Percentiles rank a stretch among this genome's conserved stretches.
These are phyloP conservation scores for Drosophila nr. perissopoda DNA, from an alignment of 2,888 invertebrate genomes.

Conservation along the genomic window DNA sequence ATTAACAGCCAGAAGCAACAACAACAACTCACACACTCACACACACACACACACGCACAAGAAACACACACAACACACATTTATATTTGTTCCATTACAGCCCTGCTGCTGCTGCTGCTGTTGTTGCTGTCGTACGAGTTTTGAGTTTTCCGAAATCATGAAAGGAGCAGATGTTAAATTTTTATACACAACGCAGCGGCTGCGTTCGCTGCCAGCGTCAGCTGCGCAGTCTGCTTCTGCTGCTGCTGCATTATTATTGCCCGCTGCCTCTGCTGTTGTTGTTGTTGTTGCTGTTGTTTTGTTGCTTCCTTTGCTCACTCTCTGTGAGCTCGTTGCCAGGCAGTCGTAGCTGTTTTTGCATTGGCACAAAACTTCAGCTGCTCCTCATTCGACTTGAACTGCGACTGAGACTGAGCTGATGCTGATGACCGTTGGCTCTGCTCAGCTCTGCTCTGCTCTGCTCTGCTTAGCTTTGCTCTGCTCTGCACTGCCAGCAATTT, in stretches of 20 bases:
- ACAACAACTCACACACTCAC: conserved; percentile 28
- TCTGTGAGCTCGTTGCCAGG: conserved; percentile 49
- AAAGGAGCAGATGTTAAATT: conserved; percentile 85
- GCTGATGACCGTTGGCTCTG: conserved; percentile 1
- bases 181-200: conserved; percentile 73
- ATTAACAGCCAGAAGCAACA: conserved; percentile 66
- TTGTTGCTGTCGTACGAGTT: conserved; percentile 74
- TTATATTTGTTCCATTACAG: conserved; percentile 75
- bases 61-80: conserved; percentile 40
- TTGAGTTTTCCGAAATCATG: conserved; percentile 84
- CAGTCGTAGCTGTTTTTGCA: conserved; percentile 50
- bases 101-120: conserved; percentile 53
- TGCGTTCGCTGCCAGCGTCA: conserved; percentile 40
- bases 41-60: conserved; percentile 14
- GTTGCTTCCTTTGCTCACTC: conserved; percentile 58
- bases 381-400: conserved; percentile 50
- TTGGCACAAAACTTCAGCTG: conserved; percentile 73
- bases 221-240: conserved; percentile 31
- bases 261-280: conserved; percentile 36
- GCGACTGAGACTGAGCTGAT: conserved; percentile 4
- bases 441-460: background rate
- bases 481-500: background rate
- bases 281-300: conserved; percentile 41
- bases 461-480: background rate
- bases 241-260: conserved; percentile 66